A percentile compares a stretch with the other conserved stretches of the same genome.
phyloP scores from a whole-genome alignment of 2,888 invertebrate species.

The Eumerus sabulonum region DNA sequence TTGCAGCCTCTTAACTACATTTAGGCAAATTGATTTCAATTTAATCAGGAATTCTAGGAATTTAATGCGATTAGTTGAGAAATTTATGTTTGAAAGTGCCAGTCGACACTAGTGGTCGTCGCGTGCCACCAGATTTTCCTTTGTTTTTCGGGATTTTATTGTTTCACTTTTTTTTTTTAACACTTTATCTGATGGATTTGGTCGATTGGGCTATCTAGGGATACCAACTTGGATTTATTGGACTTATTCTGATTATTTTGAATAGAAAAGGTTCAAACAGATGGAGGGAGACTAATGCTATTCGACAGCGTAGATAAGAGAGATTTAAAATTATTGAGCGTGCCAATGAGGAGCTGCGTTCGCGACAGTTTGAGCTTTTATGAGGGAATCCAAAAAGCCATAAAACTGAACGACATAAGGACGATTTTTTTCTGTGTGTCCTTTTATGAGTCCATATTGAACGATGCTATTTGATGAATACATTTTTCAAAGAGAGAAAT shows the following conservation, averaged over 20 bases:
- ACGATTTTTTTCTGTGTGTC: conserved; percentile 1
- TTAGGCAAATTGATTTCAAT: conserved; percentile 69
- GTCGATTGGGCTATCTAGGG: background rate
- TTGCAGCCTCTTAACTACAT: conserved; percentile 50
- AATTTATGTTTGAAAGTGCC: conserved; percentile 53
- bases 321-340: conserved; percentile 54
- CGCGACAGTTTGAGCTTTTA: background rate
- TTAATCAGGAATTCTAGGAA: conserved; percentile 63
- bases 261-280: conserved; percentile 13
- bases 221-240: conserved; percentile 23
- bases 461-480: conserved; percentile 16
- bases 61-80: conserved; percentile 69
- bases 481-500: conserved; percentile 23
- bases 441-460: conserved; percentile 26
- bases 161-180: conserved; percentile 11
- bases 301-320: conserved; percentile 34
- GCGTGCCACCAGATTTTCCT: conserved; percentile 3
- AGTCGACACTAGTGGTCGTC: too few species aligned
- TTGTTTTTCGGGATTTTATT: conserved; percentile 25
- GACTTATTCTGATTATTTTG: conserved; percentile 46
- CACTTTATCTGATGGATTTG: conserved; percentile 22
- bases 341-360: background rate
- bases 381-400: conserved; percentile 30
- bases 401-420: conserved; percentile 22
- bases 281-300: conserved; percentile 27